Percentiles rank a stretch among this genome's conserved stretches.
phyloP scores from a whole-genome alignment of 2,113 vertebrate genomes.

The Piaya cayana region DNA sequence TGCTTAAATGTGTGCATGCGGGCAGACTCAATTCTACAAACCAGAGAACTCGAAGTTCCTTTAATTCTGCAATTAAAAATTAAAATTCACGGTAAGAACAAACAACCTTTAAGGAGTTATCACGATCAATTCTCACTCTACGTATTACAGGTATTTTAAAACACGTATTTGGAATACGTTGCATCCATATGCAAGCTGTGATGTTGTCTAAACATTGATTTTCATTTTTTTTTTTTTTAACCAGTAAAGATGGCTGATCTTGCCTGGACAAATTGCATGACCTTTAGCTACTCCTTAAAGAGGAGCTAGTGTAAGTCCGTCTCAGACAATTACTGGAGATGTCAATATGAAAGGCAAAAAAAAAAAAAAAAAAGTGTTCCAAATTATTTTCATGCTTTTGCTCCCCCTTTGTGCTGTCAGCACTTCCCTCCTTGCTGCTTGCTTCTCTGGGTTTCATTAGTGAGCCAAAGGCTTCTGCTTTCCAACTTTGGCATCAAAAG shows the following conservation, averaged over 20 bases:
- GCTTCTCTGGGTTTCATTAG: not conserved
- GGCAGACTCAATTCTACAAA: not conserved
- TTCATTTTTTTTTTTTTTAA: not conserved
- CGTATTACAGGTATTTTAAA: not conserved
- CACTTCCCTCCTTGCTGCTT: not conserved
- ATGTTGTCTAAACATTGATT: not conserved
- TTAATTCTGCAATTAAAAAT: not conserved
- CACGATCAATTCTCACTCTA: not conserved
- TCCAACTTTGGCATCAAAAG: not conserved
- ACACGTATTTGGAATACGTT: not conserved
- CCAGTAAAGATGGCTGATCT: conserved; percentile 24
- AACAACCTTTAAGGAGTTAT: not conserved
- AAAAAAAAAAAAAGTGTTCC: not conserved
- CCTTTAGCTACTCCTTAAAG: conserved; percentile 26
- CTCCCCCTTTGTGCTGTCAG: not conserved
- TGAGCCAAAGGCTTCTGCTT: not conserved
- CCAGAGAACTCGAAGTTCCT: not conserved
- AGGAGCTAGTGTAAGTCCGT: not conserved
- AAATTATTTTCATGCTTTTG: not conserved
- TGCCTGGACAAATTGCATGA: not conserved
- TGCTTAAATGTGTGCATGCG: not conserved
- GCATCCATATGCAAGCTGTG: not conserved
- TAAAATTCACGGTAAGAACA: not conserved
- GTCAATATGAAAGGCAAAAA: not conserved
- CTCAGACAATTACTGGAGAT: conserved; percentile 5